Evolutionary conservation across 2,888 invertebrate species (phyloP), one percentile per base, ranked within the genome.

Genomic region (Pyrochroa serraticornis): DNA sequence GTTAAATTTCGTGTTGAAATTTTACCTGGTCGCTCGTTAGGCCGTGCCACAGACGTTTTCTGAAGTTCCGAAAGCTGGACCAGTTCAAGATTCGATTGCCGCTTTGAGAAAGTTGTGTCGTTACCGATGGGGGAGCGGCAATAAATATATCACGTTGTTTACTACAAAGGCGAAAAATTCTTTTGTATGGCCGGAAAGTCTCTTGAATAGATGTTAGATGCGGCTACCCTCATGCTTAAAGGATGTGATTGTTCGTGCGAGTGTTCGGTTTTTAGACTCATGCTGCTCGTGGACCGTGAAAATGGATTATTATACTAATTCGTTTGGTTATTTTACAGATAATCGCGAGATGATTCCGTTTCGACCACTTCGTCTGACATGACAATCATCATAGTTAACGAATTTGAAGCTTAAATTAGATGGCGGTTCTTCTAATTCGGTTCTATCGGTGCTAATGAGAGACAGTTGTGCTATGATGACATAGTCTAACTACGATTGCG

Each of bases 321-420:
- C 58, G 58, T 58, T 58, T 58, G 60, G 52, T 60, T 60, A 60
- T 58, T 59, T 60, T 53, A 55, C 56, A 53, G 49, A 45, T 59
- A 41, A 47, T 58, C 47, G 14, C 1, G 9, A 6, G 41, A 8
- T 6, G n/a, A 42, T 22, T 42, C 13, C 1, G 7, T 2, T 9
- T 22, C 3, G 22, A 22, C 3, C 22, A 22, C 22, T 22, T 22
- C 22, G 22, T 3, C 5, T 22, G 22, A 22, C 22, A 22, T 22
- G 22, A 22, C 22, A 22, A 22, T 22, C 22, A 22, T 22, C 5
- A 22, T 22, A 2, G 22, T 22, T n/a, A n/a, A n/a, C 22, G 22
- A 22, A 5, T 22, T 22, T 5, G 22, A 5, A 5, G 22, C 22
- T n/a, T 5, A 22, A 22, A 22, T 22, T 22, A 22, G 22, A 22